A percentile compares a stretch with the other conserved stretches of the same genome.
phyloP scores from a whole-genome alignment of 2,888 invertebrate genomes.

The Creontiades dilutus region DNA sequence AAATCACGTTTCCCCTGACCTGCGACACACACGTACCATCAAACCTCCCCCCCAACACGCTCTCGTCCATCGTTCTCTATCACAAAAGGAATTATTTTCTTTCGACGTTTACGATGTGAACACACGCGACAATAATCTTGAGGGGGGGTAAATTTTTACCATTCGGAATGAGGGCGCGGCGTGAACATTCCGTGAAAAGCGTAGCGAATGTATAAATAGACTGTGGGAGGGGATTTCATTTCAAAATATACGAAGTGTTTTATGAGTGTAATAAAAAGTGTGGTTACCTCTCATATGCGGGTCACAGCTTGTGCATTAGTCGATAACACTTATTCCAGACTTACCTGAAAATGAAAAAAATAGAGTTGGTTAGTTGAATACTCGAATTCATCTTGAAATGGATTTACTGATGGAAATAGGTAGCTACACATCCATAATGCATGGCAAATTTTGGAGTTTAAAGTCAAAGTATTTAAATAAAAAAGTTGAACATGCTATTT shows the following conservation, averaged over 20 bases:
- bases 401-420: too few relatives aligned
- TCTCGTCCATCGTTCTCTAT: neutral
- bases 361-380: too few relatives aligned
- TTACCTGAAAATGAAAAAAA: too few relatives aligned
- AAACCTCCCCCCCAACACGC: neutral
- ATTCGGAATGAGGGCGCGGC: neutral
- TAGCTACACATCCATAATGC: too few relatives aligned
- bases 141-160: neutral
- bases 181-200: neutral
- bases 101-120: neutral
- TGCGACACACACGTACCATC: neutral
- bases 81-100: slow-evolving; percentile 24
- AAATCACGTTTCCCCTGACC: neutral
- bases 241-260: neutral
- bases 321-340: too few relatives aligned
- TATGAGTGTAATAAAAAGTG: neutral
- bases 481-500: too few relatives aligned
- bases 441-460: too few relatives aligned
- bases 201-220: slow-evolving; percentile 1
- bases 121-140: slow-evolving; percentile 41
- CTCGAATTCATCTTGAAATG: too few relatives aligned
- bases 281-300: neutral
- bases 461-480: too few relatives aligned
- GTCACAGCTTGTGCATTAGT: neutral
- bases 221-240: neutral